Percentiles rank a stretch among this genome's conserved stretches.
Evolutionary conservation across 2,113 vertebrate genomes (phyloP).

Genomic region (Sakesphorus luctuosus): DNA sequence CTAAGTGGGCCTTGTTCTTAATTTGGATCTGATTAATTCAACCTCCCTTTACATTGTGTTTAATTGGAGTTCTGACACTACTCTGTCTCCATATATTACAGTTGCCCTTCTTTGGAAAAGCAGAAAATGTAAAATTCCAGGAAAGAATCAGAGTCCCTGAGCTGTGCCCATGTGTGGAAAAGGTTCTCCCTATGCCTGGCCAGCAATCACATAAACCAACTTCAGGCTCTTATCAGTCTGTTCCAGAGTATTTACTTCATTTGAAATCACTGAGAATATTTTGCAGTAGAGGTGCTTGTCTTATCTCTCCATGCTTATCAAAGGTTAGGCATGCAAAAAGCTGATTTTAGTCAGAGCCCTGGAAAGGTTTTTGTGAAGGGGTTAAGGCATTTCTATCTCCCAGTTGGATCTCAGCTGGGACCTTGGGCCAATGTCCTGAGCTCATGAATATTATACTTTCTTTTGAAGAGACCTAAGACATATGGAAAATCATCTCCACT

Average conservation of each 20-base stretch:
- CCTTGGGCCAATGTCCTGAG: not conserved
- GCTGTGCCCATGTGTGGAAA: not conserved
- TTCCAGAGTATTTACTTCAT: constrained; percentile 31
- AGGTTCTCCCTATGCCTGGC: not conserved
- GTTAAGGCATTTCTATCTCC: not conserved
- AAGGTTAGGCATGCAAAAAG: constrained; percentile 23
- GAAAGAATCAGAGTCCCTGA: not conserved
- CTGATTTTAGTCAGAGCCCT: not conserved
- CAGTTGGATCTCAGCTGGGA: not conserved
- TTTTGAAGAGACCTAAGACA: not conserved
- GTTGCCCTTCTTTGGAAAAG: not conserved
- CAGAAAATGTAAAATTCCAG: not conserved
- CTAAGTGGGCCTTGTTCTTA: not conserved
- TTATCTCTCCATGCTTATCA: not conserved
- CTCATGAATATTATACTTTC: constrained; percentile 3
- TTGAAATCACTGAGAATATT: not conserved
- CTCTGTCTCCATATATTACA: not conserved
- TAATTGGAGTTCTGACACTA: not conserved
- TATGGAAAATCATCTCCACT: not conserved
- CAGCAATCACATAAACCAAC: not conserved
- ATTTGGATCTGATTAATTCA: not conserved
- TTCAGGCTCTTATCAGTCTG: not conserved
- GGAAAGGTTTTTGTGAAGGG: not conserved
- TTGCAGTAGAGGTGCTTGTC: not conserved
- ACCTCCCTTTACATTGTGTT: not conserved